phyloP scores from a whole-genome alignment of 1,140 invertebrate genomes.

The Orussus abietinus region DNA sequence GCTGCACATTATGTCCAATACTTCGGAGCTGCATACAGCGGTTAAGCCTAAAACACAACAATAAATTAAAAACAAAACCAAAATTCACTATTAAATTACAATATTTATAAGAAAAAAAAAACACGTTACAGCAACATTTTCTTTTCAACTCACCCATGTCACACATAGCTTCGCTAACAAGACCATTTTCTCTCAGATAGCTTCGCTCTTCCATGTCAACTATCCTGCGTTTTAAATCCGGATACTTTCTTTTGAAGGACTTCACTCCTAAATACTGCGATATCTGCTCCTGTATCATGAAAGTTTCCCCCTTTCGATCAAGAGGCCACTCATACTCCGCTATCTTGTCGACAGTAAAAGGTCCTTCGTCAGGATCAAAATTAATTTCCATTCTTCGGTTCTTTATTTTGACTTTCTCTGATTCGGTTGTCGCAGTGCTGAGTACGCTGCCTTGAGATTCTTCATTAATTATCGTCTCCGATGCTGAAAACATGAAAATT shows the following conservation, averaged over 20 bases:
- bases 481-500: conserved; percentile 24
- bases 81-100: conserved; percentile 4
- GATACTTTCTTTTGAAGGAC: conserved; percentile 94
- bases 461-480: conserved; percentile 65
- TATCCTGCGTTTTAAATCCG: conserved; percentile 76
- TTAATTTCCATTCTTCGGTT: conserved; percentile 69
- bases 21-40: conserved; percentile 84
- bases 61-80: conserved; percentile 2
- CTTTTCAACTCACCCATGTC: conserved; percentile 67
- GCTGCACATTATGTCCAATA: conserved; percentile 89
- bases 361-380: conserved; percentile 66
- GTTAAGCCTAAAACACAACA: conserved; percentile 69
- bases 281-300: conserved; percentile 89
- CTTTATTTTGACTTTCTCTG: conserved; percentile 63
- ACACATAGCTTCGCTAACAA: conserved; percentile 89
- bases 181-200: conserved; percentile 76
- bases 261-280: conserved; percentile 89
- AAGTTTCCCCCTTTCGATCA: conserved; percentile 67
- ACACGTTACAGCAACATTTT: background rate
- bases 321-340: conserved; percentile 93
- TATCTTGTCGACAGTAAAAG: conserved; percentile 80
- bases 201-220: conserved; percentile 88
- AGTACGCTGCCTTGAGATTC: conserved; percentile 74
- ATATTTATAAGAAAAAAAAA: conserved; percentile 6
- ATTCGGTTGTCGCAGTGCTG: conserved; percentile 66